Evolutionary conservation across 2,888 invertebrate genomes (phyloP).

Genomic region (Cephalotes varians): DNA sequence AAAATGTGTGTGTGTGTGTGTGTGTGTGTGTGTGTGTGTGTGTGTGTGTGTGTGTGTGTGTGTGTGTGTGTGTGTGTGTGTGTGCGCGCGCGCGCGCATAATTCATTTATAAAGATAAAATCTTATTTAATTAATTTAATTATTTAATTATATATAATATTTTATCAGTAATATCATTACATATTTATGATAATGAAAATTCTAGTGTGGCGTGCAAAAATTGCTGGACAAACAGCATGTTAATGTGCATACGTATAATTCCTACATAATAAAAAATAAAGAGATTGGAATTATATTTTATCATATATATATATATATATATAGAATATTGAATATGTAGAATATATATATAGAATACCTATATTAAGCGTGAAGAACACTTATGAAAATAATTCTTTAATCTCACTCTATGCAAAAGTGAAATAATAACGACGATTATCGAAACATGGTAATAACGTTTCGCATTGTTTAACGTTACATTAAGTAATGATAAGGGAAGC

Average conservation of each 20-base stretch:
- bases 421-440: slow-evolving; percentile 7
- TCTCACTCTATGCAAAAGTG: background rate
- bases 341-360: background rate
- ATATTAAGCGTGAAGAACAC: background rate
- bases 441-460: background rate
- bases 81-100: too few species aligned
- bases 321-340: background rate
- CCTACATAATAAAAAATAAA: background rate
- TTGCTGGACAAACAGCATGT: background rate
- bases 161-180: background rate
- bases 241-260: background rate
- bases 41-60: too few species aligned
- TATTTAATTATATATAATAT: background rate
- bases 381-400: slow-evolving; percentile 6
- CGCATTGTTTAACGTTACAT: slow-evolving; percentile 14
- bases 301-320: background rate
- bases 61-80: too few species aligned
- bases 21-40: too few species aligned
- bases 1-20: too few species aligned
- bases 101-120: background rate
- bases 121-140: background rate
- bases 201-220: background rate
- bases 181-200: background rate
- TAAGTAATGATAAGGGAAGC: slow-evolving; percentile 10
- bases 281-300: background rate